Base-by-base conservation (phyloP, 2,797 vertebrate genomes). In the Tadarida brasiliensis region DNA sequence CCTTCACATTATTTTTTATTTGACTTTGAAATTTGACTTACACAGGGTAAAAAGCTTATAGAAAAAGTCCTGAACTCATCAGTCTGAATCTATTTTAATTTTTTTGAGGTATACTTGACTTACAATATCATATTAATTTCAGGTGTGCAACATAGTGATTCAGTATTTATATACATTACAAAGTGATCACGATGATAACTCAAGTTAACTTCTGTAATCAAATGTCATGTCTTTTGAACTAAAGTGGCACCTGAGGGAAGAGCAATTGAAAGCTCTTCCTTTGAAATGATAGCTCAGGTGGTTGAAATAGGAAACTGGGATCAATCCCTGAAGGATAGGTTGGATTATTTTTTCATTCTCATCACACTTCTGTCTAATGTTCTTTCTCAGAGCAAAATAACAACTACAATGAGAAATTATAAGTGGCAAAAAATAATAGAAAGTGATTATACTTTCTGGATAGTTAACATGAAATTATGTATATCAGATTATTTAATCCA, bases 351-450 rank as follows among this genome's bases (percentile, higher is more conserved):
- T 85, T 47, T 3, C 15, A 11, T 80, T 59, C 57, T 70, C 26
- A 39, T 59, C 49, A 83, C 57, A 24, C 30, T 20, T 17, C 12
- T 73, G 35, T 81, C 30, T 74, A 71, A 1, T 85, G 28, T 5
- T 90, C 22, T 90, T 91, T 90, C 71, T 49, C 1, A 82, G 56
- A 92, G 59, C 20, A 81, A 86, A 95, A 67, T 85, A 54, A 70
- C 30, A 63, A 49, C 87, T n/a, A 76, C 74, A 71, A 88, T 68
- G 35, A 56, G 20, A 88, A 90, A 91, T 94, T 85, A 76, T 54
- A 90, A 96, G 57, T 73, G 22, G 33, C 44, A 83, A 96, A 87
- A 90, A 78, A 90, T 86, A 73, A 91, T 47, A 24, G 24, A 83
- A 85, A 80, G 20, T 51, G n/a, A 65, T 83, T 83, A 57, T 87